These are phyloP conservation scores for Endotricha flammealis DNA, from an alignment of 2,888 invertebrate species.

Conservation along the genomic window DNA sequence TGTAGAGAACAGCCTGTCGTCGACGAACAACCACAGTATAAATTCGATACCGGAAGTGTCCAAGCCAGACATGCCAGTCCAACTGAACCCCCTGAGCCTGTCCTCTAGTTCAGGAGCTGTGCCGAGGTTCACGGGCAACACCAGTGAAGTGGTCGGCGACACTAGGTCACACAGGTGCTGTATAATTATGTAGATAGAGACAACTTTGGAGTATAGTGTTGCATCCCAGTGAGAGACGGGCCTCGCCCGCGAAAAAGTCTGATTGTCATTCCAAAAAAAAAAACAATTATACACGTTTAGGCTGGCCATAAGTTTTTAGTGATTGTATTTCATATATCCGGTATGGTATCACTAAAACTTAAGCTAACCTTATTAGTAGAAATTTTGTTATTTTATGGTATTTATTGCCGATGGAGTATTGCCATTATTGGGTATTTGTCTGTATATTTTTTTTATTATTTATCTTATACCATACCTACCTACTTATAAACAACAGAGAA, in stretches of 20 bases:
- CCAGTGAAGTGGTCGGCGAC: constrained; percentile 88
- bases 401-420: constrained; percentile 49
- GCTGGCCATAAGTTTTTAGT: constrained; percentile 11
- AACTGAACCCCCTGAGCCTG: constrained; percentile 60
- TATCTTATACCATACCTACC: no score
- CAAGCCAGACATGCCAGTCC: constrained; percentile 65
- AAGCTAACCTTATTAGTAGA: constrained; percentile 5
- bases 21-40: constrained; percentile 63
- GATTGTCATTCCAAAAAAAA: constrained; percentile 60
- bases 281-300: constrained; percentile 16
- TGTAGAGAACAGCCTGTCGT: constrained; percentile 60
- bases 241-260: constrained; percentile 47
- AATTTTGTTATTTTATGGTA: constrained; percentile 15
- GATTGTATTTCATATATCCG: constrained; percentile 11
- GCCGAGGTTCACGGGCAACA: constrained; percentile 84
- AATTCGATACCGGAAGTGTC: constrained; percentile 63
- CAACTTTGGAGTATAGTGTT: constrained; percentile 18
- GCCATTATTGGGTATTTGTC: no score
- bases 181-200: constrained; percentile 79
- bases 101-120: constrained; percentile 62
- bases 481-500: no score
- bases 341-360: constrained; percentile 1
- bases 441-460: no score
- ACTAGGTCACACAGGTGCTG: constrained; percentile 85
- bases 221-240: constrained; percentile 16